Evolutionary conservation across 2,888 invertebrate genomes (phyloP).

Genomic region (Lypha dubia): DNA sequence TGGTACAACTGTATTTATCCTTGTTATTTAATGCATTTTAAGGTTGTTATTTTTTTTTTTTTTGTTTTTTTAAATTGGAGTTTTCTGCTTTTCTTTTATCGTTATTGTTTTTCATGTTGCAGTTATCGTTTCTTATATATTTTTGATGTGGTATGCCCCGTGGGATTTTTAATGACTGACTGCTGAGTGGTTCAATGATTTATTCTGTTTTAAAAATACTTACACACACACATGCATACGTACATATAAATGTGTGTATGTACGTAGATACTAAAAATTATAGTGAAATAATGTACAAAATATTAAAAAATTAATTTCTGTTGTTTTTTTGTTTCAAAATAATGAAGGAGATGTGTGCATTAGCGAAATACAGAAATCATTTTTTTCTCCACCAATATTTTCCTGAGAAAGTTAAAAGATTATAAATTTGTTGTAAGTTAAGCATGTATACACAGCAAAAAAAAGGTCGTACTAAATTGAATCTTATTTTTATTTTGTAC

Average conservation of each 20-base stretch:
- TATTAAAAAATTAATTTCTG: constrained; percentile 4
- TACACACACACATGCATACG: no score
- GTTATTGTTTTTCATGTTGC: constrained; percentile 1
- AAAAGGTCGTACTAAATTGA: no score
- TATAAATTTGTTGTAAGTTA: no score
- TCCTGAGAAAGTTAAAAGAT: no score
- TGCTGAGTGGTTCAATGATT: constrained; percentile 54
- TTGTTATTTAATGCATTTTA: constrained; percentile 39
- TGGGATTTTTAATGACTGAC: constrained; percentile 58
- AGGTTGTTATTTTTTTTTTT: constrained; percentile 4
- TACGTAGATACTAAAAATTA: constrained; percentile 32
- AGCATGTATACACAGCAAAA: no score
- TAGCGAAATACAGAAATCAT: neutral
- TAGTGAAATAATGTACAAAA: constrained; percentile 46
- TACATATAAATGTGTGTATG: no score
- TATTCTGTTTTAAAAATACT: constrained; percentile 52
- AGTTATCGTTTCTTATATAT: neutral
- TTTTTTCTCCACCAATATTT: no score
- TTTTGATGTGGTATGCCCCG: constrained; percentile 33
- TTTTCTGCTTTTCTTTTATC: neutral
- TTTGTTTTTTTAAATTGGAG: constrained; percentile 17
- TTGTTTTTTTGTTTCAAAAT: neutral
- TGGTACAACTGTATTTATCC: constrained; percentile 12
- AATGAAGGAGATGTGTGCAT: neutral
- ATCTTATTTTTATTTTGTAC: no score